Evolutionary conservation across 2,888 invertebrate genomes (phyloP), one percentile per base, ranked within the genome.

Genomic region (Hoplodrina ambigua): DNA sequence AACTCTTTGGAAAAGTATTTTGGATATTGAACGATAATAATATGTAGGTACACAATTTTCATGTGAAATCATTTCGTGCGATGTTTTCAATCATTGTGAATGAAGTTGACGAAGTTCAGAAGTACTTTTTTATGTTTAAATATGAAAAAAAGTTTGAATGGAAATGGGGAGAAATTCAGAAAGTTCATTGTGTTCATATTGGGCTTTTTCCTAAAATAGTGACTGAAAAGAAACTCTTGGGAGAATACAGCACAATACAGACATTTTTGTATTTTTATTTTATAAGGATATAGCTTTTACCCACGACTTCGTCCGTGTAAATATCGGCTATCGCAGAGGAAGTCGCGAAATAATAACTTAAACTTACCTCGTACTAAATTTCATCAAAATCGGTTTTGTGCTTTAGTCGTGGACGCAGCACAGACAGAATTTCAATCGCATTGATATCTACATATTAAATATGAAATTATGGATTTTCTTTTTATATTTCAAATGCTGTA

Each of bases 1-100:
- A 84, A 82, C 85, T 82, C 85, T 80, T 78, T 72, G 65, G 71
- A 73, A 78, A 80, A 80, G 78, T 78, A 78, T 84, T 74, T 79
- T 78, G 72, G 80, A 71, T 75, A 77, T 76, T 69, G 67, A 56
- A 61, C 55, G 57, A 73, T 80, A 79, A 82, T 76, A 82, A 69
- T 77, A 62, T 59, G 75, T 75, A 72, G 63, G 74, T 66, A 78
- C 75, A 74, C 61, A 69, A 82, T 75, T 73, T 77, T 64, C 68
- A 59, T 77, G 62, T 71, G 58, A 75, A 82, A 67, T 69, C 61
- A 80, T 76, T 84, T 77, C 50, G 52, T 54, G 20, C n/a, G 53
- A 72, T 72, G 59, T 71, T 79, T 75, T 68, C 71, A 60, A 73
- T 75, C 56, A 68, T 54, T 64, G 46, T 37, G 62, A 41, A 54